A percentile compares a stretch with the other conserved stretches of the same genome.
These are phyloP conservation scores for Aptenodytes forsteri DNA, from an alignment of 2,113 vertebrate genomes.

Conservation along the genomic window DNA sequence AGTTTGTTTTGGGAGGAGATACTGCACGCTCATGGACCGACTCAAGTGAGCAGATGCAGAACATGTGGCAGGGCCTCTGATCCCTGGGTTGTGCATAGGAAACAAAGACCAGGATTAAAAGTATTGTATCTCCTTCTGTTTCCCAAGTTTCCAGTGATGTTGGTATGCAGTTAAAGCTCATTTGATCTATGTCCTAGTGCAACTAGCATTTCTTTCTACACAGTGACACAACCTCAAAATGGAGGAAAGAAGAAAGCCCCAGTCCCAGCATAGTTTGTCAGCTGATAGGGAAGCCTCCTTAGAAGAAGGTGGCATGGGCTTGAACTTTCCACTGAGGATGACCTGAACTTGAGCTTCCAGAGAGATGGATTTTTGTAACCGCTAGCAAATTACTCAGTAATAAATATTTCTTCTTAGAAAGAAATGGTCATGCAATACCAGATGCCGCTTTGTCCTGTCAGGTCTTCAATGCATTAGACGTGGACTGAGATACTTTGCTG, in stretches of 20 bases:
- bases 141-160: neutral
- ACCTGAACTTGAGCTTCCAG: neutral
- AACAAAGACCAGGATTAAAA: neutral
- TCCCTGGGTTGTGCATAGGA: neutral
- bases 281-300: neutral
- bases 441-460: neutral
- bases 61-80: neutral
- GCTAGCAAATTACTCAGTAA: neutral
- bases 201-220: neutral
- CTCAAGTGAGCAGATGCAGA: neutral
- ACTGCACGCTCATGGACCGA: accelerated
- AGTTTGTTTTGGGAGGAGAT: neutral
- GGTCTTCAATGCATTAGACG: accelerated
- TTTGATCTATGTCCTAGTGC: neutral
- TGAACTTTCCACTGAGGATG: neutral
- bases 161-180: neutral
- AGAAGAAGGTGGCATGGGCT: neutral
- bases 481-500: neutral
- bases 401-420: neutral
- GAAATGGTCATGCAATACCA: neutral
- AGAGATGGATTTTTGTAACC: neutral
- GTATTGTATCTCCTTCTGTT: neutral
- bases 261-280: neutral
- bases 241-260: neutral
- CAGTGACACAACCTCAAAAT: neutral